A percentile compares a stretch with the other conserved stretches of the same genome.
These are phyloP conservation scores for Cyclophora albipunctata DNA, from an alignment of 2,888 invertebrate species.

Conservation along the genomic window DNA sequence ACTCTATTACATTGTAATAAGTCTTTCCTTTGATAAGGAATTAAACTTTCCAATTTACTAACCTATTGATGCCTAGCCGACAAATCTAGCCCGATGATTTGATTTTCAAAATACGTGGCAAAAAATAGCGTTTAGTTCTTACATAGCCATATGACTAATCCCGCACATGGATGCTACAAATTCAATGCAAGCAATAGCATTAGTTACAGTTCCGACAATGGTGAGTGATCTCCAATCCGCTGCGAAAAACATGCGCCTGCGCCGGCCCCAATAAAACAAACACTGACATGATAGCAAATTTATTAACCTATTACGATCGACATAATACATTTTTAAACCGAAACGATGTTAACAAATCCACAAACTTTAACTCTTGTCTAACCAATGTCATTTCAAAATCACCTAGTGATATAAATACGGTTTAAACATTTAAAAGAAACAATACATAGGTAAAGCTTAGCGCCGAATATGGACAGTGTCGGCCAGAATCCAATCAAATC, in stretches of 20 bases:
- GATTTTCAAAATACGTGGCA: no score
- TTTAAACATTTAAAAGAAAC: slow-evolving; percentile 15
- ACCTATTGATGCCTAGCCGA: no score
- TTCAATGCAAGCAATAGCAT: no score
- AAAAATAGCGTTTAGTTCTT: no score
- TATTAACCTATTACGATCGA: slow-evolving; percentile 63
- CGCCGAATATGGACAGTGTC: slow-evolving; percentile 2
- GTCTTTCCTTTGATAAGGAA: background rate
- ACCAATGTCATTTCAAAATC: slow-evolving; percentile 16
- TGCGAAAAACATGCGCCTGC: no score
- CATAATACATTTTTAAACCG: slow-evolving; percentile 49
- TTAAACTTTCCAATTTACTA: no score
- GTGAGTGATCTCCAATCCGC: no score
- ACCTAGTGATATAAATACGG: slow-evolving; percentile 23
- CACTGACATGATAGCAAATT: slow-evolving; percentile 64
- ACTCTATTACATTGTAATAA: no score
- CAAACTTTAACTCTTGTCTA: slow-evolving; percentile 31
- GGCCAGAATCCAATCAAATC: background rate
- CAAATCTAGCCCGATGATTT: no score
- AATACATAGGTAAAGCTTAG: slow-evolving; percentile 3
- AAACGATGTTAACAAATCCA: slow-evolving; percentile 39
- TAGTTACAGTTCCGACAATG: no score
- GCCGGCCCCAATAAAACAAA: slow-evolving; percentile 9
- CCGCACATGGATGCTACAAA: no score
- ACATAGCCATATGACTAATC: no score